Base-by-base conservation (phyloP, 2,888 invertebrate genomes). In the Aethes cnicana region DNA sequence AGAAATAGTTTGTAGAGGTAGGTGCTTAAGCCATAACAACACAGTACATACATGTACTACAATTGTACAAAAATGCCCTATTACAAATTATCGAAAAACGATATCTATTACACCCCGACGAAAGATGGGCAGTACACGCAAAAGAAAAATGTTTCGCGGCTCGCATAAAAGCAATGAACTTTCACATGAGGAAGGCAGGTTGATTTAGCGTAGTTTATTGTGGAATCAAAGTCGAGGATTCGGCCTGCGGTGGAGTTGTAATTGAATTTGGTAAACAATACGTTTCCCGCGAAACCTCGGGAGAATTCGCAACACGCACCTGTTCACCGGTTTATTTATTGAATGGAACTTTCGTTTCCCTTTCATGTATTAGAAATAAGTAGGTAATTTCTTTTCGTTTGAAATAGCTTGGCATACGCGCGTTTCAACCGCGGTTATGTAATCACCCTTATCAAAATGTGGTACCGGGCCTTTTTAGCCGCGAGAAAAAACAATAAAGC, bases 401-500 rank as follows among this genome's bases (percentile, higher is more conserved):
- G n/a, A n/a, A n/a, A n/a, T n/a, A n/a, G n/a, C n/a, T n/a, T 8
- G 6, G 6, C 18, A 9, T 18, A 12, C 37, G 2, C 20, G 9
- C 6, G 9, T 12, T 18, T 42, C 9, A 26, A 42, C 28, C 18
- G 12, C 16, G 26, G 41, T 44, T 35, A 20, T 14, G 16, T 35
- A 56, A 54, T 53, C 55, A 57, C 61, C 57, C 60, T 53, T 64
- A 59, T 77, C 64, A 78, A 80, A 78, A 78, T 68, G 60, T 49
- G 54, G 72, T 66, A 81, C 77, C 79, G 84, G 78, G 83, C 62
- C 70, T 87, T 87, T 88, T 88, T 85, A 82, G 74, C 79, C 83
- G 77, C 87, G 90, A 90, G 90, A 90, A 90, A 90, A 90, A 90
- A 90, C 89, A 90, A 90, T 87, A 82, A 77, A 81, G 77, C 81